These are phyloP conservation scores for Drosophila nasuta DNA, from an alignment of 1,140 invertebrate species.

Conservation along the genomic window DNA sequence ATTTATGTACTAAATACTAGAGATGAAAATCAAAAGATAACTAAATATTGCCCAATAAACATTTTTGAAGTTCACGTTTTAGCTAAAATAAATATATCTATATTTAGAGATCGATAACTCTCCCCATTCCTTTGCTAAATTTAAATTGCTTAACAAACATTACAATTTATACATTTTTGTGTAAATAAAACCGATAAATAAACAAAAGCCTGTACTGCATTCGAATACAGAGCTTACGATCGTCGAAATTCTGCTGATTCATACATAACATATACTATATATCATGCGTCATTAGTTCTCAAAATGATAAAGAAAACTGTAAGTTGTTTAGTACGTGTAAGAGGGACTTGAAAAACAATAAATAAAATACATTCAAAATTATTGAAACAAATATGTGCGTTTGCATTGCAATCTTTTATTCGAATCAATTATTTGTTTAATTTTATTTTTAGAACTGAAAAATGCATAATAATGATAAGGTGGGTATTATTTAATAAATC, in stretches of 20 bases:
- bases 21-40: slow-evolving; percentile 56
- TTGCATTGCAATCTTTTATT: neutral
- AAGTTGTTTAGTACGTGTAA: slow-evolving; percentile 57
- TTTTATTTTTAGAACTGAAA: too few relatives aligned
- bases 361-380: slow-evolving; percentile 61
- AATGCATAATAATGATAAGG: too few relatives aligned
- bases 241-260: slow-evolving; percentile 29
- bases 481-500: too few relatives aligned
- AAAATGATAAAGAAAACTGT: slow-evolving; percentile 37
- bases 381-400: slow-evolving; percentile 11
- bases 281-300: slow-evolving; percentile 23
- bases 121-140: slow-evolving; percentile 41
- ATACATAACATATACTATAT: slow-evolving; percentile 27
- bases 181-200: slow-evolving; percentile 45
- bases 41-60: slow-evolving; percentile 25
- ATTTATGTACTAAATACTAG: slow-evolving; percentile 52
- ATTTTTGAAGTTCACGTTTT: slow-evolving; percentile 38
- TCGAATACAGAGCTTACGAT: slow-evolving; percentile 32
- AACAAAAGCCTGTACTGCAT: slow-evolving; percentile 25
- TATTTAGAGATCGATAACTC: slow-evolving; percentile 46
- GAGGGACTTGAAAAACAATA: slow-evolving; percentile 61
- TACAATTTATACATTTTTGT: slow-evolving; percentile 58
- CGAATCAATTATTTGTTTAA: neutral
- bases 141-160: slow-evolving; percentile 46
- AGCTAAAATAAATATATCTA: slow-evolving; percentile 64